A percentile compares a stretch with the other conserved stretches of the same genome.
These are phyloP conservation scores for Ganaspis brasiliensis DNA, from an alignment of 2,888 invertebrate species.

Conservation along the genomic window DNA sequence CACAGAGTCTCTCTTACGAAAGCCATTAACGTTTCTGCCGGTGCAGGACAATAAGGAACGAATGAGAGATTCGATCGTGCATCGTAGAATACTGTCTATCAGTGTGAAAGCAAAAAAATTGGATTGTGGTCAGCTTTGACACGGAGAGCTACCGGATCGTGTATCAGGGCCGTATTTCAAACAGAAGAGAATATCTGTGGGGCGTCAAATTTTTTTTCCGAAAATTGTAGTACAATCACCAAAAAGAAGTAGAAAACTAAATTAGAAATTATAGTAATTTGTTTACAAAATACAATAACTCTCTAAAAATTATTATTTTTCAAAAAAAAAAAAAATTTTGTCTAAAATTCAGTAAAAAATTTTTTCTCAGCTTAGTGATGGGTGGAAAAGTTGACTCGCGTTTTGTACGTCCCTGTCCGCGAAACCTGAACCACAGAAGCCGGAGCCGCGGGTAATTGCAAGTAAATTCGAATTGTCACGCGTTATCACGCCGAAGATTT, in stretches of 20 bases:
- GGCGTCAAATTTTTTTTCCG: too few relatives aligned
- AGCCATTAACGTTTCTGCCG: constrained; percentile 33
- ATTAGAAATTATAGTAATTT: too few relatives aligned
- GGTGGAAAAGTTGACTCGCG: constrained; percentile 23
- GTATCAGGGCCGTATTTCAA: not conserved
- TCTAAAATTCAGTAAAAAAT: too few relatives aligned
- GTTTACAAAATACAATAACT: too few relatives aligned
- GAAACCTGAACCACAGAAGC: constrained; percentile 45
- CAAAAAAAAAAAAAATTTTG: too few relatives aligned
- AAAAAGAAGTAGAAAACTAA: too few relatives aligned
- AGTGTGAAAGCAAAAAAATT: constrained; percentile 21
- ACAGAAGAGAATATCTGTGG: not conserved
- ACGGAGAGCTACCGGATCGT: constrained; percentile 20
- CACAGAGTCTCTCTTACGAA: constrained; percentile 28
- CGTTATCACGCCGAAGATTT: constrained; percentile 68
- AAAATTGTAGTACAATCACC: too few relatives aligned
- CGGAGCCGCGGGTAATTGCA: constrained; percentile 68
- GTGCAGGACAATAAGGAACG: constrained; percentile 34
- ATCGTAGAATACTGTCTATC: constrained; percentile 40
- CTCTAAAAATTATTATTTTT: not conserved
- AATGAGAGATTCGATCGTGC: constrained; percentile 37
- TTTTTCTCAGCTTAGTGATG: too few relatives aligned
- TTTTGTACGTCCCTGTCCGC: constrained; percentile 34
- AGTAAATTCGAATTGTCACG: constrained; percentile 74
- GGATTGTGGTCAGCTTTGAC: constrained; percentile 42